These are phyloP conservation scores for Hydrozoanthus gracilis DNA, from an alignment of 92 coral and sea anemone species.

Conservation along the genomic window DNA sequence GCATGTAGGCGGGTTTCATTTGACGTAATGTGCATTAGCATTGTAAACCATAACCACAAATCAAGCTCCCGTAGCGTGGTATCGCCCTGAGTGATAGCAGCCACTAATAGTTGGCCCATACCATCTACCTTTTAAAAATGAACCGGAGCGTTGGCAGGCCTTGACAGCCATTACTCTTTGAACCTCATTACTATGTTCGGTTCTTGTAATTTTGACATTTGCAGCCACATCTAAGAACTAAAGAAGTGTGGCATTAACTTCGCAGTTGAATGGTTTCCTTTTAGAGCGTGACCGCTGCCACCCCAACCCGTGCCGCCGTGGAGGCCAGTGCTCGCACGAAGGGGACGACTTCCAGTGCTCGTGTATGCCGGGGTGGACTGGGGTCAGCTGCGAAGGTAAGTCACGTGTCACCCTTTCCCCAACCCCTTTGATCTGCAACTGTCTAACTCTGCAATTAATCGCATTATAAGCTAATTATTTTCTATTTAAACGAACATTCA, in stretches of 20 bases:
- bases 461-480: not conserved
- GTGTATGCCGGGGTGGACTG: conserved; percentile 88
- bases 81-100: no score
- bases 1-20: no score
- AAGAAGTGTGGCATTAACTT: not conserved
- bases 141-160: no score
- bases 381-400: conserved; percentile 91
- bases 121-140: no score
- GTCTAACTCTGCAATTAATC: not conserved
- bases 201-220: no score
- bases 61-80: no score
- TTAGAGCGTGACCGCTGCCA: conserved; percentile 89
- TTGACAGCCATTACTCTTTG: no score
- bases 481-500: no score
- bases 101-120: no score
- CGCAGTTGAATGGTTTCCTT: not conserved
- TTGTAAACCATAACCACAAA: no score
- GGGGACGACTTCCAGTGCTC: conserved; percentile 81
- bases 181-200: no score
- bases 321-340: conserved; percentile 86
- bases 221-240: not conserved
- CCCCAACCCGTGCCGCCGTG: conserved; percentile 97
- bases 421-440: not conserved
- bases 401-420: not conserved
- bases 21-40: no score